phyloP scores from a whole-genome alignment of 2,113 vertebrate genomes.

The Tauraco erythrolophus region DNA sequence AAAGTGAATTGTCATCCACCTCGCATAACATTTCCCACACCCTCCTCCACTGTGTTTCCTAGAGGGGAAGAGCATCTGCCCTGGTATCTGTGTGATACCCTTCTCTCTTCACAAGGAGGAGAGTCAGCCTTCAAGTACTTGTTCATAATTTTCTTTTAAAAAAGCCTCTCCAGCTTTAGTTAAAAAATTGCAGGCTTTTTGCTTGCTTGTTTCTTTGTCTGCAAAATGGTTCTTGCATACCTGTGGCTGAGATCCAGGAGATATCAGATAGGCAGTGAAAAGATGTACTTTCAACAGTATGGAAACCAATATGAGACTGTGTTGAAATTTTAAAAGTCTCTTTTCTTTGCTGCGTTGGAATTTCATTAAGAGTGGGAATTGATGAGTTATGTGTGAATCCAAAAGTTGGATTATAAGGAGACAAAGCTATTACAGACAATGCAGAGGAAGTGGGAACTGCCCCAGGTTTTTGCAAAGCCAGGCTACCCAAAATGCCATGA shows the following conservation, averaged over 20 bases:
- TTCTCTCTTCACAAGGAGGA: background rate
- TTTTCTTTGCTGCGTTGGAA: background rate
- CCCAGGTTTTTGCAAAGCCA: background rate
- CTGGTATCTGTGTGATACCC: too few relatives aligned
- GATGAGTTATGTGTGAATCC: background rate
- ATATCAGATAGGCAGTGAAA: background rate
- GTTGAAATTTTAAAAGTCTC: background rate
- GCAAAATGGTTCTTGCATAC: background rate
- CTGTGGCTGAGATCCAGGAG: background rate
- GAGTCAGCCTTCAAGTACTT: background rate
- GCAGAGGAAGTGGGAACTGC: background rate
- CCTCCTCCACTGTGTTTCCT: background rate
- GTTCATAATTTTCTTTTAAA: background rate
- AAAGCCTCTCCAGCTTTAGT: background rate
- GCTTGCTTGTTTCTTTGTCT: background rate
- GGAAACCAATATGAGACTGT: background rate
- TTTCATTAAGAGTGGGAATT: conserved; percentile 5
- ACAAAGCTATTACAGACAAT: background rate
- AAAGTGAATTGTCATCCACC: background rate
- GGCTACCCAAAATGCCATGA: background rate
- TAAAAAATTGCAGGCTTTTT: background rate
- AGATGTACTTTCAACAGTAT: background rate
- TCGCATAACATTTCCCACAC: rapidly evolving
- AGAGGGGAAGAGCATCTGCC: background rate
- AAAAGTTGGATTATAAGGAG: background rate